phyloP scores from a whole-genome alignment of 2,113 vertebrate genomes.

The Azemiops feae region DNA sequence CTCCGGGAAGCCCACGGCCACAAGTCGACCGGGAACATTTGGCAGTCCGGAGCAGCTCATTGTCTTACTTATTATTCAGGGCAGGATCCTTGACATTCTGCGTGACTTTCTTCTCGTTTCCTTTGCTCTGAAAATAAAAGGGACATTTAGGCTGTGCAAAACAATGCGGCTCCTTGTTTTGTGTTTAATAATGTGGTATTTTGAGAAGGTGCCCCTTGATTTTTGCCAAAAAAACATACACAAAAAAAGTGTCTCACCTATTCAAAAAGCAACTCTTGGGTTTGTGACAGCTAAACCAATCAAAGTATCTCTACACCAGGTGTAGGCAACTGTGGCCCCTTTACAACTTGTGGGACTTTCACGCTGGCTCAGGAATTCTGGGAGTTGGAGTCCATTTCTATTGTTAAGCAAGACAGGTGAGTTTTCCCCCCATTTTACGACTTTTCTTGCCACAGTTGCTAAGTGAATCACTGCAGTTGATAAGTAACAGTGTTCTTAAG shows the following conservation, averaged over 20 bases:
- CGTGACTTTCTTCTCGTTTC: conserved; percentile 42
- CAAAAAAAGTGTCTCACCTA: not conserved
- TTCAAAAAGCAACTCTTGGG: not conserved
- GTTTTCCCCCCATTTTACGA: not conserved
- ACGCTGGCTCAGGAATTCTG: not conserved
- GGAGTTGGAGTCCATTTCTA: not conserved
- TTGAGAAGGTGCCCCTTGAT: not conserved
- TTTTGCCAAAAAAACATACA: not conserved
- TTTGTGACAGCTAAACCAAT: not conserved
- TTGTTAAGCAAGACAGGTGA: not conserved
- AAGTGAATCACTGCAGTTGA: too few relatives aligned
- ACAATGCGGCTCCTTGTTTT: not conserved
- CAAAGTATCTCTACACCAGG: not conserved
- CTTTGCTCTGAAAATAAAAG: conserved; percentile 60
- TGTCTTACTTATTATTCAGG: conserved; percentile 58
- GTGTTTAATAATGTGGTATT: not conserved
- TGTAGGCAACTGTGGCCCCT: not conserved
- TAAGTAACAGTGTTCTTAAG: too few relatives aligned
- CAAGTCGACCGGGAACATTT: not conserved
- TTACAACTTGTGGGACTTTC: not conserved
- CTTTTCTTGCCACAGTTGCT: not conserved
- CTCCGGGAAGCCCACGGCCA: not conserved
- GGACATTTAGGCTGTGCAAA: not conserved
- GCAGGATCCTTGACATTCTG: conserved; percentile 46
- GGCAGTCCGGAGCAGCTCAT: fast-evolving